Evolutionary conservation across 2,888 invertebrate species (phyloP).

Genomic region (Chesias legatella): DNA sequence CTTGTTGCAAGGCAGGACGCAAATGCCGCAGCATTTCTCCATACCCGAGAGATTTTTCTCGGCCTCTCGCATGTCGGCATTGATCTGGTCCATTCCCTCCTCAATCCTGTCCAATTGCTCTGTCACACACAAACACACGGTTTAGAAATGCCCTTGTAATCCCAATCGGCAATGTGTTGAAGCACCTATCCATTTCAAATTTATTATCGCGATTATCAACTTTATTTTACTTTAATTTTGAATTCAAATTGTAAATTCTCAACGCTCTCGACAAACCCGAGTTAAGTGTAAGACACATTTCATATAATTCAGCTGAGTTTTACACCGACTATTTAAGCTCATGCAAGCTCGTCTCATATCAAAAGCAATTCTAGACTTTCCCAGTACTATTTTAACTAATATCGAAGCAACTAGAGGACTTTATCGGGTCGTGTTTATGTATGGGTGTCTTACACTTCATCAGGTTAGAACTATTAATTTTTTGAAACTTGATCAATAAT

Average conservation of each 20-base stretch:
- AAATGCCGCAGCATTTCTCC: slow-evolving; percentile 99
- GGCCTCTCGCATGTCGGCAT: slow-evolving; percentile 99
- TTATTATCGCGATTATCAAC: slow-evolving; percentile 35
- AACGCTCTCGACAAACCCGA: slow-evolving; percentile 79
- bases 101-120: slow-evolving; percentile 99
- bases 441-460: slow-evolving; percentile 70
- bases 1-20: slow-evolving; percentile 99
- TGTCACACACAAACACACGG: slow-evolving; percentile 75
- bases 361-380: slow-evolving; percentile 50
- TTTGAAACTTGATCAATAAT: slow-evolving; percentile 67
- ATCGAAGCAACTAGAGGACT: slow-evolving; percentile 51
- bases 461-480: slow-evolving; percentile 53
- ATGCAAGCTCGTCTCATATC: slow-evolving; percentile 51
- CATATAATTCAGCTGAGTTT: slow-evolving; percentile 40
- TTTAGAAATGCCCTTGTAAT: slow-evolving; percentile 54
- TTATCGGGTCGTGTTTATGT: slow-evolving; percentile 36
- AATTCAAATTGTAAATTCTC: slow-evolving; percentile 70
- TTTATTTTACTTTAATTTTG: slow-evolving; percentile 30
- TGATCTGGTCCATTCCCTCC: slow-evolving; percentile 99
- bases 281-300: slow-evolving; percentile 69
- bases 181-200: slow-evolving; percentile 54
- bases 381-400: slow-evolving; percentile 32
- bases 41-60: slow-evolving; percentile 99
- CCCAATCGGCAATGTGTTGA: slow-evolving; percentile 46
- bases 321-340: slow-evolving; percentile 47